Percentiles rank a stretch among this genome's conserved stretches.
phyloP scores from a whole-genome alignment of 1,140 invertebrate species.

The Rhynchophorus ferrugineus region DNA sequence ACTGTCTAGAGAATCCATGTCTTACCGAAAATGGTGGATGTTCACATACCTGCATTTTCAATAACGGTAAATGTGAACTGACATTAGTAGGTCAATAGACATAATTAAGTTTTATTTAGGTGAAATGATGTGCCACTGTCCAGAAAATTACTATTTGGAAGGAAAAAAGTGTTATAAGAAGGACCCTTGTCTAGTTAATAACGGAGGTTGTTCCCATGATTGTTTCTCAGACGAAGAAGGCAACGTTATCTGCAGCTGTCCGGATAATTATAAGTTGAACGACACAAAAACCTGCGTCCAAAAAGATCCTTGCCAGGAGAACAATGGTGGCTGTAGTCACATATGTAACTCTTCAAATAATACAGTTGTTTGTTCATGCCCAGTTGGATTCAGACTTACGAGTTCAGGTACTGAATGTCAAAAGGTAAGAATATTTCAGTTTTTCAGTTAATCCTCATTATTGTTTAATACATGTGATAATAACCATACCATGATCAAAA shows the following conservation, averaged over 20 bases:
- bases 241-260: conserved; percentile 52
- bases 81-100: no score
- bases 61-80: conserved; percentile 33
- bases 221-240: conserved; percentile 49
- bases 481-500: no score
- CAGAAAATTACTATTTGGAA: conserved; percentile 60
- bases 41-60: conserved; percentile 48
- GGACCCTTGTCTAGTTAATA: conserved; percentile 55
- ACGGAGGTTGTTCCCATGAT: conserved; percentile 55
- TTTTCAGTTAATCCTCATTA: no score
- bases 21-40: conserved; percentile 54
- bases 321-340: conserved; percentile 52
- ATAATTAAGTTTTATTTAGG: conserved; percentile 46
- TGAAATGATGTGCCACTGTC: conserved; percentile 58
- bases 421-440: conserved; percentile 11
- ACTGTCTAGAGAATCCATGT: conserved; percentile 31
- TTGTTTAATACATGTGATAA: no score
- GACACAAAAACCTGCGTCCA: conserved; percentile 44
- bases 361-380: conserved; percentile 25
- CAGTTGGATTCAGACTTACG: conserved; percentile 17
- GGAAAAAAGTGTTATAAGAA: conserved; percentile 35
- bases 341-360: conserved; percentile 24
- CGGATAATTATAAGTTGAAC: conserved; percentile 45
- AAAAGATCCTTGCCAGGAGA: conserved; percentile 42
- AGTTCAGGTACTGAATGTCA: conserved; percentile 40